Evolutionary conservation across 2,797 vertebrate species (phyloP), one percentile per base, ranked within the genome.

Genomic region (Peromyscus nudipes): DNA sequence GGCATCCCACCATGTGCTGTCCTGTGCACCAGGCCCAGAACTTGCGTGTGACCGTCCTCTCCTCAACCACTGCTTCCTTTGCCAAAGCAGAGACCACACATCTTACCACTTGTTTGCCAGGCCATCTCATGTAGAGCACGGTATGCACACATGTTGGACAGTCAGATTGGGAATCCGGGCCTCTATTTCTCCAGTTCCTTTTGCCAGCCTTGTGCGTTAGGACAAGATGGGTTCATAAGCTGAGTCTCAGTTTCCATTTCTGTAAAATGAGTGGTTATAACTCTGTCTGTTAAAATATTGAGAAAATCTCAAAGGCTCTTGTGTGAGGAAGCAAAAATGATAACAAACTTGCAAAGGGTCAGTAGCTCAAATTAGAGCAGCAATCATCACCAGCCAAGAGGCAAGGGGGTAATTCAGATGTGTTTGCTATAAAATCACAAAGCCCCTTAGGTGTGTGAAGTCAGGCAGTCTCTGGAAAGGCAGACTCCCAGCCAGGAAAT

Each of bases 191-290:
- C 57, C 75, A 12, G 43, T 6, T 64, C 46, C 3, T 1, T 27
- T 77, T 25, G 6, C 62, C 17, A 29, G 16, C 21, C 65, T 60
- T 7, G 1, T 23, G 25, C 73, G 37, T 27, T 29, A 40, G 40
- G 71, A 71, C 27, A 60, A 65, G 77, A 65, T 2, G n/a, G 46
- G 89, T 82, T n/a, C 16, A 37, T 77, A 75, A 17, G 23, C 29
- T 75, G 40, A 89, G n/a, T 43, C 27, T 85, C 73, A 27, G 6
- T 27, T 81, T 95, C 43, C 60, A 77, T 94, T 89, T 52, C 17
- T 49, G 14, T 55, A 62, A 46, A 64, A 52, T 6, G 40, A 87
- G 62, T 62, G 21, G 21, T 29, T 91, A 8, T 46, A 55, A 79
- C 73, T 19, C 46, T 77, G 19, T 43, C 34, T 52, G 31, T 79